Evolutionary conservation across 2,888 invertebrate species (phyloP).

Genomic region (Dryococelus australis): DNA sequence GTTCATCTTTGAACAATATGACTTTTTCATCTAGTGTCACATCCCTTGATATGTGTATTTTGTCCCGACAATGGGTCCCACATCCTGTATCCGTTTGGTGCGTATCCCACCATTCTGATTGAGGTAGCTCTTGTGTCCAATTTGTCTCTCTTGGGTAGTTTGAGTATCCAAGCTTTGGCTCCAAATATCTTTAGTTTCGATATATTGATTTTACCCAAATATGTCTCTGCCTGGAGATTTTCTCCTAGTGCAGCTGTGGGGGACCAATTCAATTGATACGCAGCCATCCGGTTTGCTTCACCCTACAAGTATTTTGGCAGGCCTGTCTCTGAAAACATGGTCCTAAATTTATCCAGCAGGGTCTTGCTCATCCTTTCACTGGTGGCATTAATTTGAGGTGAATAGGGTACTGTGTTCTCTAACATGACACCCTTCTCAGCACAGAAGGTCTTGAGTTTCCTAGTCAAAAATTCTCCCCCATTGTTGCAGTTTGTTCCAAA

Average conservation of each 20-base stretch:
- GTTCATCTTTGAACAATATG: too few species aligned
- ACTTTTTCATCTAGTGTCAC: not conserved
- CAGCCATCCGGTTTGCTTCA: not conserved
- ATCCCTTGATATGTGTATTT: slow-evolving; percentile 3
- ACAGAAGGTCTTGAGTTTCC: not conserved
- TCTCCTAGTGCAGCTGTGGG: too few species aligned
- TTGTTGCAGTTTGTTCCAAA: not conserved
- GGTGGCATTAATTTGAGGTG: not conserved
- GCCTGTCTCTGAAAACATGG: not conserved
- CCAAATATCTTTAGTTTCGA: not conserved
- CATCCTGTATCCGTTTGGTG: not conserved
- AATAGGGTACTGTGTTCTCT: not conserved
- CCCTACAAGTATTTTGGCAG: not conserved
- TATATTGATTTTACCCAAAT: not conserved
- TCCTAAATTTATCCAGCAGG: not conserved
- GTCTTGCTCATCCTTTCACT: not conserved
- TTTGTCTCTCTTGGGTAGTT: not conserved
- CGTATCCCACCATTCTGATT: not conserved
- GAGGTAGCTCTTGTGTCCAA: not conserved
- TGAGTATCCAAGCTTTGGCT: not conserved
- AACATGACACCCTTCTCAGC: not conserved
- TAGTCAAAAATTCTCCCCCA: not conserved
- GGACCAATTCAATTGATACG: too few species aligned
- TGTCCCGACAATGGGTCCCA: not conserved
- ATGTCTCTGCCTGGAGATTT: not conserved